Percentiles rank a stretch among this genome's conserved stretches.
Evolutionary conservation across 2,113 vertebrate species (phyloP).

Genomic region (Notiomystis cincta): DNA sequence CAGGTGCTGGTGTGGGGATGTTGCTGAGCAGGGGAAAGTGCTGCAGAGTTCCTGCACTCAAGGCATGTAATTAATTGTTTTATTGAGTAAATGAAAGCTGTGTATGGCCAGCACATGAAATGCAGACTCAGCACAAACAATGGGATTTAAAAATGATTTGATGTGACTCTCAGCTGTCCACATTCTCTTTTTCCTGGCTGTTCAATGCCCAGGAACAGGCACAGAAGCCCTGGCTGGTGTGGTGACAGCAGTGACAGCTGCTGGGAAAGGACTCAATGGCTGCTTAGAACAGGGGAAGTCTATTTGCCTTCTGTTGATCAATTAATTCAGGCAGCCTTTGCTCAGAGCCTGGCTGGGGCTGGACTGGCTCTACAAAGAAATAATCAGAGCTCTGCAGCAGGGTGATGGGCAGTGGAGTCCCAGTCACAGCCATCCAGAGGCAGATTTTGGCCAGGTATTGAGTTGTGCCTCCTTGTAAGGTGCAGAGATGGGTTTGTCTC

Average conservation of each 20-base stretch:
- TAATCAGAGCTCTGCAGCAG: background rate
- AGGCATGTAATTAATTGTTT: background rate
- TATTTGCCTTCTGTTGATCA: constrained; percentile 12
- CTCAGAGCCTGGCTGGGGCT: background rate
- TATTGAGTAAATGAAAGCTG: background rate
- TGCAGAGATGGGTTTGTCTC: background rate
- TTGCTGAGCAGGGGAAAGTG: background rate
- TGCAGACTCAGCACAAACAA: background rate
- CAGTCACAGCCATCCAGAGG: background rate
- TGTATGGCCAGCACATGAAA: background rate
- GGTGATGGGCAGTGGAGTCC: background rate
- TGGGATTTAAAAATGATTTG: background rate
- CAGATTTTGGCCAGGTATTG: background rate
- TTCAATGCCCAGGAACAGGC: background rate
- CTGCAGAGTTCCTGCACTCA: background rate
- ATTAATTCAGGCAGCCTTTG: background rate
- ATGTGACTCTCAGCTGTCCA: fast-evolving
- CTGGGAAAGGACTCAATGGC: background rate
- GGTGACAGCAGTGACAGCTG: background rate
- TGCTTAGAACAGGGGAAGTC: background rate
- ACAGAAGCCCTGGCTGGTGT: fast-evolving
- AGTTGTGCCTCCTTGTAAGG: background rate
- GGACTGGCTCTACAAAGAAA: background rate
- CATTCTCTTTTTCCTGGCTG: background rate
- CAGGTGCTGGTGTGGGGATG: background rate